Base-by-base conservation (phyloP, 2,113 vertebrate genomes). In the Electrona antarctica region DNA sequence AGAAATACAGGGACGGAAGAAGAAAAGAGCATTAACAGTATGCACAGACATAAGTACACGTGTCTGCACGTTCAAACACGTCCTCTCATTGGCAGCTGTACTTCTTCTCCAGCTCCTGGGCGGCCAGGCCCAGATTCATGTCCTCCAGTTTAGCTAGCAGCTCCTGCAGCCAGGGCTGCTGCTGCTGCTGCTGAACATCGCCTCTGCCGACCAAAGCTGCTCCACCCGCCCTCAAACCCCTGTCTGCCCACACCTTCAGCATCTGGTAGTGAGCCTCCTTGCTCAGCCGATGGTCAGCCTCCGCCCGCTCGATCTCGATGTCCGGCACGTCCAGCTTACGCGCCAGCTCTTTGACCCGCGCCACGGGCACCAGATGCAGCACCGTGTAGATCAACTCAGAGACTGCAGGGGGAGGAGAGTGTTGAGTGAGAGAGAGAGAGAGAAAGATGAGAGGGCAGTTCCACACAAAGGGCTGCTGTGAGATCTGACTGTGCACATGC, bases 221-320 rank as follows among this genome's bases (percentile, higher is more conserved):
- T 46, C 56, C 58, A 14, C 61, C 21, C 7, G 60, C 61, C 2
- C 11, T 60, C 0, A 51, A 60, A 3, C 80, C 62, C 6, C 45
- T 73, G 46, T 91, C 81, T 0, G 85, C 77, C 93, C 93, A 94
- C 49, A 85, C 47, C 77, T 78, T 85, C 72, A 94, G 81, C 90
- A 94, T 93, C 77, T 93, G 92, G 77, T 92, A 93, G 76, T 92
- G 91, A 60, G 91, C 90, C 58, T 94, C 93, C 8, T 71, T 76
- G 67, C 79, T 86, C 33, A 60, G 47, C 7, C 73, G 77, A 68
- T 93, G 46, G 41, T 94, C 93, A 71, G 76, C 21, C 61, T 92
- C 90, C 0, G 87, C 92, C 51, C 90, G 82, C 58, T 88, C 92
- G 7, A 94, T 94, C 47, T 91, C 87, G 1, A 66, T 85, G 10